Evolutionary conservation across 2,113 vertebrate species (phyloP).

Genomic region (Paradoxurus hermaphroditus): DNA sequence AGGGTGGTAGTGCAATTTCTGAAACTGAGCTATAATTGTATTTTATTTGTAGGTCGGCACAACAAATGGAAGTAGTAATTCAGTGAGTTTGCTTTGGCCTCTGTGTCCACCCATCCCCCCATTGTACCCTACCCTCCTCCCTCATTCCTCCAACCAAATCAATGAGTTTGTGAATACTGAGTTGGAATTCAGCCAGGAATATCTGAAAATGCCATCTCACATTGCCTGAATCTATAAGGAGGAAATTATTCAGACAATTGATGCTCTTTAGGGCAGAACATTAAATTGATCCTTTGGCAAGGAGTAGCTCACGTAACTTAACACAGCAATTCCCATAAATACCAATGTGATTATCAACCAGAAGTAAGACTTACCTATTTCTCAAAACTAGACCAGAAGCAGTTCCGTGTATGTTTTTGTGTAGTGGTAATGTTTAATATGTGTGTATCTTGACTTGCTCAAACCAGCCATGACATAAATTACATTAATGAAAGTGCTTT

Average conservation of each 20-base stretch:
- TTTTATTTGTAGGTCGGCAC: neutral
- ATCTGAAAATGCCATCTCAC: slow-evolving; percentile 79
- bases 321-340: slow-evolving; percentile 79
- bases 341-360: slow-evolving; percentile 54
- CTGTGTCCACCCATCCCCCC: neutral
- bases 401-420: neutral
- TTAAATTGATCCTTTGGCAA: slow-evolving; percentile 80
- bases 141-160: slow-evolving; percentile 78
- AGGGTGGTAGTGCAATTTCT: neutral
- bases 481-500: neutral
- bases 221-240: slow-evolving; percentile 79
- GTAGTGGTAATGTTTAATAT: neutral
- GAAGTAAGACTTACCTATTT: slow-evolving; percentile 54
- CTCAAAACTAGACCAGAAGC: slow-evolving; percentile 34
- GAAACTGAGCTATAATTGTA: neutral
- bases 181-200: slow-evolving; percentile 76
- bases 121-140: slow-evolving; percentile 57
- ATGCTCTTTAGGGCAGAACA: slow-evolving; percentile 69
- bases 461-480: neutral
- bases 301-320: slow-evolving; percentile 69
- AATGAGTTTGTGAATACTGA: slow-evolving; percentile 79
- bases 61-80: slow-evolving; percentile 29
- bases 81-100: slow-evolving; percentile 68
- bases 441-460: neutral
- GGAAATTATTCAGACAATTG: slow-evolving; percentile 81